phyloP scores from a whole-genome alignment of 2,888 invertebrate species.

The Monochamus alternatus region DNA sequence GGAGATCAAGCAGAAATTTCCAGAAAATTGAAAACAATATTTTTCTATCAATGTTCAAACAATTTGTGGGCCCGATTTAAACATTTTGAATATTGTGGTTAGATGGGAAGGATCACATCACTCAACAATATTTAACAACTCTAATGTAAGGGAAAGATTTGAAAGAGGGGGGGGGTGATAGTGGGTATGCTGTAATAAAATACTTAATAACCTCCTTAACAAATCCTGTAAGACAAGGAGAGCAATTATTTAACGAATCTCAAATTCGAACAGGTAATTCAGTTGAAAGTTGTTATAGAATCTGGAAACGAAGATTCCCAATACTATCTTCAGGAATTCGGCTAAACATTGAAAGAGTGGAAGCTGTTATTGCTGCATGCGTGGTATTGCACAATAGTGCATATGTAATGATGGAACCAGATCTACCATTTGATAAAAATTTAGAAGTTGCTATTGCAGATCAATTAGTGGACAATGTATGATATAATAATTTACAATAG shows the following conservation, averaged over 20 bases:
- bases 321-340: conserved; percentile 8
- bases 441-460: conserved; percentile 4
- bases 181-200: conserved; percentile 3
- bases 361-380: conserved; percentile 8
- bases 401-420: conserved; percentile 3
- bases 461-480: conserved; percentile 8
- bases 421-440: background rate
- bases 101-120: conserved; percentile 13
- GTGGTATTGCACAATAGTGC: conserved; percentile 3
- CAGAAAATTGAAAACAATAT: conserved; percentile 14
- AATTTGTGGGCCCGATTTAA: conserved; percentile 13
- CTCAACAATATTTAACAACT: conserved; percentile 9
- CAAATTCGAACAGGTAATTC: conserved; percentile 4
- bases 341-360: conserved; percentile 9
- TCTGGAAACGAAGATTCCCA: conserved; percentile 9
- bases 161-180: conserved; percentile 7
- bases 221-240: background rate
- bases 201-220: conserved; percentile 4
- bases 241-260: conserved; percentile 11
- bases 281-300: background rate
- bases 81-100: conserved; percentile 4
- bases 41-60: conserved; percentile 8
- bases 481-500: background rate
- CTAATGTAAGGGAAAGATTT: background rate
- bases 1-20: conserved; percentile 5